Percentiles rank a stretch among this genome's conserved stretches.
Conservation (phyloP, 2,113 vertebrate species). For the Mixornis gularis region DNA sequence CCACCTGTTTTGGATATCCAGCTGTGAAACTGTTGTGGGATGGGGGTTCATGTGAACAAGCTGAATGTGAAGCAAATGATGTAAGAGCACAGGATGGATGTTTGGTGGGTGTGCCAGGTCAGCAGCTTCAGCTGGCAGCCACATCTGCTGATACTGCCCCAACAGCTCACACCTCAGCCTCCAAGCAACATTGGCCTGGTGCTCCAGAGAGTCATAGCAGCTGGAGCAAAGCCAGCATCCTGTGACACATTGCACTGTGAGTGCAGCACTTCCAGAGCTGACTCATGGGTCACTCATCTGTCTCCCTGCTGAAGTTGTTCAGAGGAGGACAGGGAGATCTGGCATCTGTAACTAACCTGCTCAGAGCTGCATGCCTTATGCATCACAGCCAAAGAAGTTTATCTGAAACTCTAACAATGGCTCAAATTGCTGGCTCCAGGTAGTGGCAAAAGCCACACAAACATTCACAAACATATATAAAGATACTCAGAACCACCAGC, state of each 20-base stretch:
- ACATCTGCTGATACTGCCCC: neutral
- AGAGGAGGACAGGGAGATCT: neutral
- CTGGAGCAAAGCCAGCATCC: neutral
- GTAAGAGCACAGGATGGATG: neutral
- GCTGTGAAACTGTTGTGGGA: neutral
- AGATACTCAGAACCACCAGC: neutral
- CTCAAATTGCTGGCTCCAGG: neutral
- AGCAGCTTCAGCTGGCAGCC: neutral
- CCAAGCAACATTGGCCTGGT: accelerated
- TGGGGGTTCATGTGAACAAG: neutral
- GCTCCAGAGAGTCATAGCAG: neutral
- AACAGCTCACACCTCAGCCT: neutral
- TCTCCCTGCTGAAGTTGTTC: neutral
- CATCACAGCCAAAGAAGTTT: neutral
- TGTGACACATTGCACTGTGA: accelerated
- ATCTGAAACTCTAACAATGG: neutral
- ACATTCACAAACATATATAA: neutral
- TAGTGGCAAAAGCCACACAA: neutral
- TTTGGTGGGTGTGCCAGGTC: neutral
- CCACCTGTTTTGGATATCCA: neutral
- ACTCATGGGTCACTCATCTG: neutral
- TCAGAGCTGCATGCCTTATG: neutral
- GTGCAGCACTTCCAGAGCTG: neutral
- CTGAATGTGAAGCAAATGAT: neutral
- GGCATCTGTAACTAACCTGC: accelerated